Conservation (phyloP, 2,888 invertebrate species). For the Amblyjoppa fuscipennis region DNA sequence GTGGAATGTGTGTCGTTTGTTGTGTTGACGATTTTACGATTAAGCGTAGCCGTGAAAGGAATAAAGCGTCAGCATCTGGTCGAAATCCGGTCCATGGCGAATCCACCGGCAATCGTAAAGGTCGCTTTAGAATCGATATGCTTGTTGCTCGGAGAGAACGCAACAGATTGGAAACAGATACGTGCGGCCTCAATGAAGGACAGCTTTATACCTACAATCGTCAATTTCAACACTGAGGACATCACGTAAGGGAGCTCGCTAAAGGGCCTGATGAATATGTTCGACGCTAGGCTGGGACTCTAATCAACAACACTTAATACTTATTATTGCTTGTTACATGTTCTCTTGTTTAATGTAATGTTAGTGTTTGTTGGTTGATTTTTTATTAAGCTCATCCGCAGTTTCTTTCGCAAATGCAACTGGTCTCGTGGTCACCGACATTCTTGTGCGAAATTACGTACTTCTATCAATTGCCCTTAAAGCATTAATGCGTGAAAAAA, state of each 20-base stretch:
- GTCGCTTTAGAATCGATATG: conserved; percentile 98
- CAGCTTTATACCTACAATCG: conserved; percentile 97
- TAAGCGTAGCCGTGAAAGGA: conserved; percentile 93
- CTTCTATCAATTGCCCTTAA: background rate
- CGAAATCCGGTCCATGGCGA: conserved; percentile 97
- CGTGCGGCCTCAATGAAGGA: conserved; percentile 96
- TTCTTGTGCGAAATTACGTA: background rate
- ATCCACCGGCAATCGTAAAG: conserved; percentile 96
- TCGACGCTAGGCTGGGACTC: conserved; percentile 76
- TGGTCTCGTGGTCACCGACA: background rate
- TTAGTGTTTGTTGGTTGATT: conserved; percentile 61
- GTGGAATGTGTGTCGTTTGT: conserved; percentile 43
- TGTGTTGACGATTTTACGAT: conserved; percentile 58
- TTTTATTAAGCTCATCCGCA: conserved; percentile 54
- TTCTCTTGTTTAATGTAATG: conserved; percentile 68
- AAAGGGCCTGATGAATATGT: conserved; percentile 71
- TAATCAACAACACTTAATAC: conserved; percentile 73
- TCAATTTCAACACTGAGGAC: conserved; percentile 97
- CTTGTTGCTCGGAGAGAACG: conserved; percentile 95
- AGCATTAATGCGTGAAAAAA: too few species aligned
- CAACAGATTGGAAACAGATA: conserved; percentile 97
- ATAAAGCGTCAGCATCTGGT: conserved; percentile 98
- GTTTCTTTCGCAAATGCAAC: conserved; percentile 53
- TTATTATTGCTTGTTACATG: conserved; percentile 78
- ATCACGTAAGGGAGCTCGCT: conserved; percentile 91